Evolutionary conservation across 2,113 vertebrate species (phyloP).

Genomic region (Ahaetulla prasina): DNA sequence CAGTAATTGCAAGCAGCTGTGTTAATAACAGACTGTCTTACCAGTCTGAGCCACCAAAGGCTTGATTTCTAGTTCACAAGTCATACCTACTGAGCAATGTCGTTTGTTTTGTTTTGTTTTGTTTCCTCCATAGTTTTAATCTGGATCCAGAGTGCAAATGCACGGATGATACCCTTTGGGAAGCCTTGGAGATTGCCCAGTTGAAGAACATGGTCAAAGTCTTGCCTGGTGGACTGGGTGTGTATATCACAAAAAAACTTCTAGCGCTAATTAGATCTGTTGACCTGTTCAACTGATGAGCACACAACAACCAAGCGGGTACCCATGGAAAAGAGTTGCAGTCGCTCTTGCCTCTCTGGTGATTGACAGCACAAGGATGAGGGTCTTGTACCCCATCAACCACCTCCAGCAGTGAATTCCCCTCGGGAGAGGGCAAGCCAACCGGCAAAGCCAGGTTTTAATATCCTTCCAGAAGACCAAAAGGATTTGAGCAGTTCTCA

Average conservation of each 20-base stretch:
- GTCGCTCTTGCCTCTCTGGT: background rate
- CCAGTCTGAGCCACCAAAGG: too few species aligned
- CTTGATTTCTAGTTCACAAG: background rate
- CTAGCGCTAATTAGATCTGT: background rate
- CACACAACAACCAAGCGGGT: background rate
- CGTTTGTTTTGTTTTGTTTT: background rate
- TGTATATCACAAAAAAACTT: background rate
- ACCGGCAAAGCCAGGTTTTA: too few species aligned
- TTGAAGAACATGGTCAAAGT: conserved; percentile 96
- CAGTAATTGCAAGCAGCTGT: too few species aligned
- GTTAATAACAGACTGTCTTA: too few species aligned
- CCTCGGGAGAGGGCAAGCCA: too few species aligned
- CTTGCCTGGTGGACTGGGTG: conserved; percentile 92
- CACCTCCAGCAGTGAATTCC: too few species aligned
- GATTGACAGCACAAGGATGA: too few species aligned
- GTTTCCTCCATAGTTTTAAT: conserved; percentile 80
- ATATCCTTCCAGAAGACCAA: background rate
- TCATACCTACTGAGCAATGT: background rate
- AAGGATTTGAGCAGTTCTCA: background rate
- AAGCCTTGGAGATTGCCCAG: conserved; percentile 96
- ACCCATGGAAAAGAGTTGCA: background rate
- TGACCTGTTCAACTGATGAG: background rate
- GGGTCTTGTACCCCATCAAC: too few species aligned
- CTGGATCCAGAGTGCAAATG: conserved; percentile 92
- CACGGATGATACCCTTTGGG: conserved; percentile 92